Conservation (phyloP, 2,113 vertebrate genomes). For the Triplophysa rosa region DNA sequence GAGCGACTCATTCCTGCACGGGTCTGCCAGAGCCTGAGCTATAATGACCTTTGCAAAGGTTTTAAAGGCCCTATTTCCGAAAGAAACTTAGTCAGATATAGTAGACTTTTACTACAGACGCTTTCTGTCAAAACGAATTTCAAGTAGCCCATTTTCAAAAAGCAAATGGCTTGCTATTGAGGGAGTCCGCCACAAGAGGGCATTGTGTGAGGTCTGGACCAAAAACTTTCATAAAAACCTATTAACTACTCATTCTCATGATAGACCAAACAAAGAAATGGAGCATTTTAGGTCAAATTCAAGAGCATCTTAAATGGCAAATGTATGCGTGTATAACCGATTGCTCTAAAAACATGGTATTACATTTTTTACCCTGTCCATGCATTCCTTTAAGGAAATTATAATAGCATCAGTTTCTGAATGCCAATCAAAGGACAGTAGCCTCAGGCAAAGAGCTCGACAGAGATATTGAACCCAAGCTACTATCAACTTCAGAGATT, state of each 20-base stretch:
- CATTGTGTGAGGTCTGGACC: background rate
- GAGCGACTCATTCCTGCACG: constrained; percentile 5
- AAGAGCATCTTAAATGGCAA: no score
- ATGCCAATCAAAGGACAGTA: constrained; percentile 61
- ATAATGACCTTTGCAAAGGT: constrained; percentile 11
- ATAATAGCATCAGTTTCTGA: constrained; percentile 49
- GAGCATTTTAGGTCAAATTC: no score
- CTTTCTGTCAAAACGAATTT: constrained; percentile 5
- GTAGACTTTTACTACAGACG: background rate
- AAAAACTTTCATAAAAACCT: background rate
- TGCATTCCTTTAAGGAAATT: constrained; percentile 64
- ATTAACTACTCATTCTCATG: no score
- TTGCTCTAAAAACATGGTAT: constrained; percentile 54
- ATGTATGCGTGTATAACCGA: no score
- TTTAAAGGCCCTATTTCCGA: constrained; percentile 3
- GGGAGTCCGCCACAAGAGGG: constrained; percentile 6
- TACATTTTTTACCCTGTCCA: constrained; percentile 68
- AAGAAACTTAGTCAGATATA: constrained; percentile 3
- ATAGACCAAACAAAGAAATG: background rate
- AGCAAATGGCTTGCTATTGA: background rate
- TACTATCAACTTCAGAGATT: constrained; percentile 62
- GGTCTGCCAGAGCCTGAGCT: constrained; percentile 12
- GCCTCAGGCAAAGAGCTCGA: constrained; percentile 62
- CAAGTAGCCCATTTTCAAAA: background rate
- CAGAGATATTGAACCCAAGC: constrained; percentile 61